Evolutionary conservation across 2,797 vertebrate genomes (phyloP), one percentile per base, ranked within the genome.

Genomic region (Enteromius anoplus): DNA sequence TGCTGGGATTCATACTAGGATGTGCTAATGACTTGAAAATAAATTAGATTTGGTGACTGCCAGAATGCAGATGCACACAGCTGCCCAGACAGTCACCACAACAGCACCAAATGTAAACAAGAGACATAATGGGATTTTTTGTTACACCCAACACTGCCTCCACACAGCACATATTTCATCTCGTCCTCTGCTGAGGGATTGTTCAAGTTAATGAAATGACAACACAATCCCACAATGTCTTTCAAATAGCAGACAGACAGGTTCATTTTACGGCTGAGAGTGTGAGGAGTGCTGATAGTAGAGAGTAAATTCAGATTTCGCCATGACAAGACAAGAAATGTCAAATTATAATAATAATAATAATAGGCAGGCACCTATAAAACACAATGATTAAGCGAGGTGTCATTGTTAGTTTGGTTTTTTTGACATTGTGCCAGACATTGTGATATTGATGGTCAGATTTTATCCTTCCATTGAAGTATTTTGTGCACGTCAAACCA

Each of bases 21-120:
- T 58, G 80, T 66, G 81, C 81, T 76, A 82, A 82, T 66, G 71
- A 76, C 32, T 29, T 2, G 14, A 55, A 75, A 69, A 82, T 53
- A 65, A 75, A 83, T 82, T 68, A 10, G 23, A 69, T 82, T 82
- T 81, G 45, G 23, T 14, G 17, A 68, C 47, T 76, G 81, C 64
- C 80, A 76, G 62, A 75, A 53, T 58, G 47, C 2, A 65, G 55
- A 79, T 3, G 10, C 53, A 7, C 2, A 29, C 32, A 75, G 69
- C 69, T 51, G 45, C n/a, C 45, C n/a, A 66, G 32, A 82, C 15
- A 64, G 72, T 62, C 55, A 80, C 11, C 26, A 45, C 51, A 47
- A 26, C 10, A 42, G 45, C 42, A 72, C 21, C 40, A 29, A 83
- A 49, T 72, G 32, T 53, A 66, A 82, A 75, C 70, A 65, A 14